Base-by-base conservation (phyloP, 2,797 vertebrate genomes). In the Podarcis siculus region DNA sequence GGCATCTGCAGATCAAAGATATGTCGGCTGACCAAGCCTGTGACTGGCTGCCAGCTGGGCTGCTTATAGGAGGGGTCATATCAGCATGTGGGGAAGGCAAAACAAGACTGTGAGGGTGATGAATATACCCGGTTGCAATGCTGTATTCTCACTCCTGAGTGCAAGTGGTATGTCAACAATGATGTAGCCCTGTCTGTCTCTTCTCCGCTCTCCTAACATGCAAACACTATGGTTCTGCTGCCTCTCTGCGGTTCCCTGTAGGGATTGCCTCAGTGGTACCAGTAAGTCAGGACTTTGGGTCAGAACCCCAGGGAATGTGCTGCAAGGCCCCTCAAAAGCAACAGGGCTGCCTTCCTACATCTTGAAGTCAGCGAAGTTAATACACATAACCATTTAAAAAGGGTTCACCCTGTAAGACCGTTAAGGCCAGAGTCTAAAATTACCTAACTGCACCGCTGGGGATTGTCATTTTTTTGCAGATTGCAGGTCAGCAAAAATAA, bases 1-100 rank as follows among this genome's bases (percentile, higher is more conserved):
- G 83, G 93, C 95, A 94, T 92, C 86, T 79, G 84, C 87, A 95
- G 90, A 96, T 96, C 95, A 95, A 96, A 95, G 94, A 88, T 0
- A 58, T 2, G 0, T 5, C 81, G 91, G 87, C 42, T 75, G 91
- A 91, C 93, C 93, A 90, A 89, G 87, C 90, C 85, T 58, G 89
- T 79, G 90, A 92, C 93, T 95, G 94, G 94, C 94, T 93, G 75
- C 90, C 95, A 96, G 94, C 94, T 94, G 94, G 93, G 84, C 93
- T 89, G 92, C 21, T 82, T 76, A 9, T 23, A 25, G 37, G 39
- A 67, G 86, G 23, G 1, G 61, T 92, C 0, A 86, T 93, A 93
- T 92, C 94, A 94, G 87, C 87, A 82, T 79, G 86, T 83, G 87
- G 91, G 82, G 92, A 93, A 93, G 92, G 90, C 85, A 92, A 93